Evolutionary conservation across 2,888 invertebrate genomes (phyloP).

Genomic region (Brenthis daphne): DNA sequence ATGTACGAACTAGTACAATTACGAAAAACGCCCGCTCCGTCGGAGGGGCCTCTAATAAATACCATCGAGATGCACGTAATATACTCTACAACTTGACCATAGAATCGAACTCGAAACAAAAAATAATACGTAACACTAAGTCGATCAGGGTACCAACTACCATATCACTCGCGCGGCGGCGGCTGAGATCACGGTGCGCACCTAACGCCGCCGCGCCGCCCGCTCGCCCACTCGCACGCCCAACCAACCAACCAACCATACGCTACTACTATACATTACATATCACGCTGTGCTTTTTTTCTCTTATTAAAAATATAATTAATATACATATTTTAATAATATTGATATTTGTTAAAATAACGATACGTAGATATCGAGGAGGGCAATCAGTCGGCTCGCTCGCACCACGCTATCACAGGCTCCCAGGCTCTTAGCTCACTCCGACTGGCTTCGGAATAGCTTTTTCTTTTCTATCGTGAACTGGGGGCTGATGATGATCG

Average conservation of each 20-base stretch:
- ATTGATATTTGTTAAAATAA: slow-evolving; percentile 81
- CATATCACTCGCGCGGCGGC: slow-evolving; percentile 73
- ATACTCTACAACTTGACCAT: slow-evolving; percentile 78
- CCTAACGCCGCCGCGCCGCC: slow-evolving; percentile 61
- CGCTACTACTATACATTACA: slow-evolving; percentile 79
- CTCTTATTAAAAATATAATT: slow-evolving; percentile 81
- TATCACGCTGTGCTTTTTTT: slow-evolving; percentile 83
- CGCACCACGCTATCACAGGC: slow-evolving; percentile 59
- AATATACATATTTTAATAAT: slow-evolving; percentile 76
- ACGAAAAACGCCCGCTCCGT: slow-evolving; percentile 75
- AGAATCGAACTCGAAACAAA: slow-evolving; percentile 79
- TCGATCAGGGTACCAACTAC: slow-evolving; percentile 64
- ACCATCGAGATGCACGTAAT: slow-evolving; percentile 74
- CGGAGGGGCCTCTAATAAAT: slow-evolving; percentile 73
- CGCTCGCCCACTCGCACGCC: slow-evolving; percentile 44
- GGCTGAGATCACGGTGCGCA: slow-evolving; percentile 73
- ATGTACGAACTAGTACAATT: slow-evolving; percentile 82
- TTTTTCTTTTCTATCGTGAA: slow-evolving; percentile 96
- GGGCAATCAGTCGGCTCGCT: slow-evolving; percentile 78
- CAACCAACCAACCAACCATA: slow-evolving; percentile 36
- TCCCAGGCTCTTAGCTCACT: slow-evolving; percentile 53
- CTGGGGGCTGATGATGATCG: slow-evolving; percentile 93
- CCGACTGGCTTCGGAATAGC: slow-evolving; percentile 89
- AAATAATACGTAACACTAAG: slow-evolving; percentile 73
- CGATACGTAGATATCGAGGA: slow-evolving; percentile 80